Evolutionary conservation across 2,797 vertebrate genomes (phyloP).

Genomic region (Podarcis lilfordi): DNA sequence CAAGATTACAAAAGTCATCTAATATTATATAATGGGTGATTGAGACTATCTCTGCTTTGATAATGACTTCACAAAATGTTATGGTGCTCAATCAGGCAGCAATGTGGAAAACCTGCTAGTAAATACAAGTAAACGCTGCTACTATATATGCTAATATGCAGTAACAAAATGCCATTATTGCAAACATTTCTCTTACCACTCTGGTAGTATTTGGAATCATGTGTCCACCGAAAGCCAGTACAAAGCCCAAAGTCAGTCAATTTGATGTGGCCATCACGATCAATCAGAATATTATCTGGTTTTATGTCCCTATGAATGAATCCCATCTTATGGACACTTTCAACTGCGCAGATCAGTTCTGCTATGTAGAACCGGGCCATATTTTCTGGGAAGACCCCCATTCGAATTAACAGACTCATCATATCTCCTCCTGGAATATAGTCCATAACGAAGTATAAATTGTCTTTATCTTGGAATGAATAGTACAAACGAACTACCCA

Average conservation of each 20-base stretch:
- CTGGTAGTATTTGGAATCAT: slow-evolving; percentile 99
- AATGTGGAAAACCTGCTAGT: not conserved
- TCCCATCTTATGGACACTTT: slow-evolving; percentile 99
- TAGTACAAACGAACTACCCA: slow-evolving; percentile 99
- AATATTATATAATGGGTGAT: not conserved
- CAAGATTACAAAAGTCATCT: not conserved
- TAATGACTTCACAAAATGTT: fast-evolving
- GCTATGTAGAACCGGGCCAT: slow-evolving; percentile 97
- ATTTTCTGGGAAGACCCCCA: slow-evolving; percentile 95
- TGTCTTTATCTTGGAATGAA: slow-evolving; percentile 98
- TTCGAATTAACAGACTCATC: slow-evolving; percentile 97
- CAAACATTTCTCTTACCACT: slow-evolving; percentile 85
- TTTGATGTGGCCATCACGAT: slow-evolving; percentile 97
- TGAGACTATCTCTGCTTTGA: not conserved
- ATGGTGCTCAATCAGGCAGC: not conserved
- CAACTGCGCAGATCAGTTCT: slow-evolving; percentile 94
- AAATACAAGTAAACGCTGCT: not conserved
- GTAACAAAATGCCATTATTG: not conserved
- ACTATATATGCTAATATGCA: not conserved
- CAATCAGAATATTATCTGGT: slow-evolving; percentile 98
- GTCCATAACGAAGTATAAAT: slow-evolving; percentile 99
- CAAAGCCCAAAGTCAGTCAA: slow-evolving; percentile 98
- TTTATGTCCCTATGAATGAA: slow-evolving; percentile 99
- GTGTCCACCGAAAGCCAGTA: slow-evolving; percentile 98
- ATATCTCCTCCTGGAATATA: slow-evolving; percentile 99